A percentile compares a stretch with the other conserved stretches of the same genome.
These are phyloP conservation scores for Zaprionus inermis DNA, from an alignment of 1,140 invertebrate species.

Conservation along the genomic window DNA sequence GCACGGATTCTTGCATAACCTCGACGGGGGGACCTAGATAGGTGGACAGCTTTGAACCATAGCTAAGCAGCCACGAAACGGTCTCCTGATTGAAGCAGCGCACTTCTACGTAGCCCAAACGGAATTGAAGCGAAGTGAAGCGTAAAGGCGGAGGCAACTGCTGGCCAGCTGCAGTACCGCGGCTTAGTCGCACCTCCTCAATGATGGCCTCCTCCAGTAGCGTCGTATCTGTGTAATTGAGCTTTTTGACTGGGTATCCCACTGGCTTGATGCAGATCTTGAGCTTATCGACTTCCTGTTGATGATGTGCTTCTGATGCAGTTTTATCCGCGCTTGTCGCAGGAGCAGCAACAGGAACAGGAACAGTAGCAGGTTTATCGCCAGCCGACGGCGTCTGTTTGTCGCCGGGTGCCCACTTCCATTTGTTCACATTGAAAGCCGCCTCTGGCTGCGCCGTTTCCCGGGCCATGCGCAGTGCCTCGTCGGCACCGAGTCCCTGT, in stretches of 20 bases:
- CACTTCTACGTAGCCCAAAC: slow-evolving; percentile 14
- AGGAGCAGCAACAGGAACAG: no score
- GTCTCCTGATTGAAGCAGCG: slow-evolving; percentile 1
- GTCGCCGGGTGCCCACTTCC: not conserved
- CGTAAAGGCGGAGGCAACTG: slow-evolving; percentile 9
- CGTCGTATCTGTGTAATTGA: slow-evolving; percentile 6
- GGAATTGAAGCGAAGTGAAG: slow-evolving; percentile 1
- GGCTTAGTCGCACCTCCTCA: slow-evolving; percentile 7
- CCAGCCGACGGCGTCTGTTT: not conserved
- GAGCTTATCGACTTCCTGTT: not conserved
- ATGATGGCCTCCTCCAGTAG: slow-evolving; percentile 38
- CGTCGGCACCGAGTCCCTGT: not conserved
- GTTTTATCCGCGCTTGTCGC: no score
- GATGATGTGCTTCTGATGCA: not conserved
- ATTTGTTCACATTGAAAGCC: not conserved
- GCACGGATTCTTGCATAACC: not conserved
- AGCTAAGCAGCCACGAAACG: slow-evolving; percentile 14
- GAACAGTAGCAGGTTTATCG: not conserved
- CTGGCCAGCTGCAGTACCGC: no score
- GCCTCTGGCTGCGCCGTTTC: slow-evolving; percentile 21
- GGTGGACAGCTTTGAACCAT: not conserved
- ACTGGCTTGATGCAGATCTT: slow-evolving; percentile 6
- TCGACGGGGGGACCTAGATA: slow-evolving; percentile 18
- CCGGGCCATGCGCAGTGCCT: slow-evolving; percentile 21
- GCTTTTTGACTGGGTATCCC: slow-evolving; percentile 8